Percentiles rank a stretch among this genome's conserved stretches.
These are phyloP conservation scores for Notechis scutatus DNA, from an alignment of 2,113 vertebrate genomes.

Conservation along the genomic window DNA sequence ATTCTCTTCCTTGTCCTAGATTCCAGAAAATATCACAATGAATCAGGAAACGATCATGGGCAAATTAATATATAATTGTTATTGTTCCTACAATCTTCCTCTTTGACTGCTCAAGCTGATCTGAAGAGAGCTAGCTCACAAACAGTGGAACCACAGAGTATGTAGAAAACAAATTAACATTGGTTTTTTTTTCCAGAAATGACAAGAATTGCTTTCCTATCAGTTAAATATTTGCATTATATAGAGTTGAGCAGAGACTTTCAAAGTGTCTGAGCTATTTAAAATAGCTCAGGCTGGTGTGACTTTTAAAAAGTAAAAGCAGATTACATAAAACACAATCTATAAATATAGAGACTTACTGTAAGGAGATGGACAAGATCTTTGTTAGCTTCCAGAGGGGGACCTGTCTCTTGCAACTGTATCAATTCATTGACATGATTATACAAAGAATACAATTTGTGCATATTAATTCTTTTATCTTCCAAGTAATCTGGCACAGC, in stretches of 20 bases:
- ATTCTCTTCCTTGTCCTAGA: not conserved
- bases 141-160: not conserved
- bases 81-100: not conserved
- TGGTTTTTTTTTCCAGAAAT: not conserved
- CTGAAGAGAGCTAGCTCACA: not conserved
- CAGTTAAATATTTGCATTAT: not conserved
- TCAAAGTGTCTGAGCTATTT: not conserved
- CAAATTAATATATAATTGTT: not conserved
- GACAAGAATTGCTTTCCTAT: not conserved
- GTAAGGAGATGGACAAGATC: conserved; percentile 93
- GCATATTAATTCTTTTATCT: conserved; percentile 87
- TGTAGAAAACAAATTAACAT: not conserved
- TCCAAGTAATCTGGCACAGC: conserved; percentile 91
- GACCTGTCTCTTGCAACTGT: conserved; percentile 87
- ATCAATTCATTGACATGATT: conserved; percentile 90
- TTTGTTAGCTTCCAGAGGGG: conserved; percentile 89
- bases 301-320: not conserved
- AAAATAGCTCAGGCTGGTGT: not conserved
- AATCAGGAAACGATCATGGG: not conserved
- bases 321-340: not conserved
- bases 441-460: conserved; percentile 89
- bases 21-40: not conserved
- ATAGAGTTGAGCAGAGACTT: not conserved
- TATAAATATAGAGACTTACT: conserved; percentile 64
- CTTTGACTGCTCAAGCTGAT: not conserved